Evolutionary conservation across 2,797 vertebrate genomes (phyloP), one percentile per base, ranked within the genome.

Genomic region (Pagetopsis macropterus): DNA sequence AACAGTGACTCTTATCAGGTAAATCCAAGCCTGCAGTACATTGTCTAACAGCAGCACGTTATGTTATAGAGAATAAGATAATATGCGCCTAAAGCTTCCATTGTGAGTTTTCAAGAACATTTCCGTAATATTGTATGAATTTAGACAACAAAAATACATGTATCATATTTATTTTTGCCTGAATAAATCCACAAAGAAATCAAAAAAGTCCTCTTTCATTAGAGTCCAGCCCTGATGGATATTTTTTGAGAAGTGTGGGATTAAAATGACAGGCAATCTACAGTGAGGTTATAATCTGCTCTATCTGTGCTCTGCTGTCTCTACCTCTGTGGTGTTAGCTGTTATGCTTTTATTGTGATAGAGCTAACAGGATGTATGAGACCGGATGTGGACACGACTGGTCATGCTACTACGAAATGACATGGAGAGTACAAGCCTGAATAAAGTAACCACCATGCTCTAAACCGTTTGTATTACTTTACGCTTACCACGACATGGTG

Each of bases 211-310:
- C 70, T 82, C 66, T 87, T 84, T 75, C 46, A 78, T 65, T 27
- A 33, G 14, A 75, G 57, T 64, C 37, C 43, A 65, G 60, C 23
- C 68, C 59, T 79, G 65, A 90, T 79, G 11, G 54, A 78, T 84
- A 83, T 72, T 37, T 79, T 74, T 43, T 59, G 33, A 49, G 51
- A 19, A 82, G 58, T 71, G n/a, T 65, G 63, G 79, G 85, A 92
- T 91, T 90, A 89, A 17, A 70, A 11, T 52, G 64, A 27, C 75
- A 76, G 58, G 58, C 61, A 67, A 70, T 85, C 82, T 74, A 56
- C 27, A 75, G 75, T 19, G 45, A 71, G 61, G 49, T 70, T 75
- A 60, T 88, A 87, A 90, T 91, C 86, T 86, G 59, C n/a, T 27
- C 27, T 27, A 27, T 27, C 27, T 27, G 27, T 27, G 27, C 4